Conservation (phyloP, 2,797 vertebrate genomes). For the Onychomys arenicola region DNA sequence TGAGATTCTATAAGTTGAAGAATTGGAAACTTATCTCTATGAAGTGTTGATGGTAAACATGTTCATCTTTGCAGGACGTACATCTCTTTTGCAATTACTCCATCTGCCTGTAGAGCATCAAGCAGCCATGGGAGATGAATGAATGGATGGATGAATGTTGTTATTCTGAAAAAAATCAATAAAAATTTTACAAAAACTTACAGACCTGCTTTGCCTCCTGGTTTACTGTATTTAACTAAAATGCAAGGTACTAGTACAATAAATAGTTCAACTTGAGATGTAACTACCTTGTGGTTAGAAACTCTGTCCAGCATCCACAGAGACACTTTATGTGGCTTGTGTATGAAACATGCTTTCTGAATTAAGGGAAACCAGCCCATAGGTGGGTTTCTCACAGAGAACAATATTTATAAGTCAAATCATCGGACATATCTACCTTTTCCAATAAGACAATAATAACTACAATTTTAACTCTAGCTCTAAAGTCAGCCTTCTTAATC, state of each 20-base stretch:
- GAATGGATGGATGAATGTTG: background rate
- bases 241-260: background rate
- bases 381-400: background rate
- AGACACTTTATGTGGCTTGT: background rate
- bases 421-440: constrained; percentile 31
- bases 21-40: background rate
- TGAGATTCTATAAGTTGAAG: background rate
- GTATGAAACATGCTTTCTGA: background rate
- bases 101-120: background rate
- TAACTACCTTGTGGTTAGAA: background rate
- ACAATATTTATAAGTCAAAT: background rate
- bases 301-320: background rate
- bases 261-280: background rate
- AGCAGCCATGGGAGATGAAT: background rate
- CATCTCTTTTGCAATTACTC: background rate
- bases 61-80: background rate
- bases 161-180: background rate
- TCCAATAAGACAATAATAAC: constrained; percentile 62
- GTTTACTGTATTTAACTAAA: background rate
- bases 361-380: background rate
- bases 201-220: background rate
- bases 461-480: constrained; percentile 60
- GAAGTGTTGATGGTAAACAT: background rate
- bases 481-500: constrained; percentile 56
- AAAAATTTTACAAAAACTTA: background rate